A percentile compares a stretch with the other conserved stretches of the same genome.
Conservation (phyloP, 2,888 invertebrate species). For the Tenthredo livida region DNA sequence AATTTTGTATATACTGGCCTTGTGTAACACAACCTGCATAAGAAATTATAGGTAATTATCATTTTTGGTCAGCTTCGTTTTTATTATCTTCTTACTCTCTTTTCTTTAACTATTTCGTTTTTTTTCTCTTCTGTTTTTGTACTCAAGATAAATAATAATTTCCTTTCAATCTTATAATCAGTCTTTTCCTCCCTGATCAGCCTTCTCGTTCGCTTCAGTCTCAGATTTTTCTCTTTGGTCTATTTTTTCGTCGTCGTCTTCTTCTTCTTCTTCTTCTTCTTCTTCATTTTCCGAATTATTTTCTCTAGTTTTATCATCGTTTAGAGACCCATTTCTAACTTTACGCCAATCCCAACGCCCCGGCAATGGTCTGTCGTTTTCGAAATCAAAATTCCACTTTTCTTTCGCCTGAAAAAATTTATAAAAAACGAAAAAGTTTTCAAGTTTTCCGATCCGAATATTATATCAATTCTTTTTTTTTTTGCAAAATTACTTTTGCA, state of each 20-base stretch:
- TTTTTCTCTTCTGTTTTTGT: neutral
- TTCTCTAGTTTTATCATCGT: neutral
- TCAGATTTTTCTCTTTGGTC: constrained; percentile 39
- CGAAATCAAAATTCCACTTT: constrained; percentile 82
- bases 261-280: constrained; percentile 55
- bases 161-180: neutral
- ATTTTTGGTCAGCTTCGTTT: neutral
- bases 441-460: too few relatives aligned
- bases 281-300: neutral
- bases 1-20: neutral
- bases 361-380: constrained; percentile 78
- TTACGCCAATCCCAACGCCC: constrained; percentile 80
- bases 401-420: constrained; percentile 71
- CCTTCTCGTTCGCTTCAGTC: constrained; percentile 43
- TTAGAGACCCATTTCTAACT: constrained; percentile 60
- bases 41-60: neutral
- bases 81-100: neutral
- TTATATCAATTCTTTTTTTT: neutral
- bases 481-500: constrained; percentile 62
- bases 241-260: constrained; percentile 21
- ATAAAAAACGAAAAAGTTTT: neutral
- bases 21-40: neutral
- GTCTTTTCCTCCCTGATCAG: constrained; percentile 21
- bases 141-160: neutral
- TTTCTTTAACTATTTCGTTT: neutral